Evolutionary conservation across 2,113 vertebrate genomes (phyloP).

Genomic region (Odobenus rosmarus): DNA sequence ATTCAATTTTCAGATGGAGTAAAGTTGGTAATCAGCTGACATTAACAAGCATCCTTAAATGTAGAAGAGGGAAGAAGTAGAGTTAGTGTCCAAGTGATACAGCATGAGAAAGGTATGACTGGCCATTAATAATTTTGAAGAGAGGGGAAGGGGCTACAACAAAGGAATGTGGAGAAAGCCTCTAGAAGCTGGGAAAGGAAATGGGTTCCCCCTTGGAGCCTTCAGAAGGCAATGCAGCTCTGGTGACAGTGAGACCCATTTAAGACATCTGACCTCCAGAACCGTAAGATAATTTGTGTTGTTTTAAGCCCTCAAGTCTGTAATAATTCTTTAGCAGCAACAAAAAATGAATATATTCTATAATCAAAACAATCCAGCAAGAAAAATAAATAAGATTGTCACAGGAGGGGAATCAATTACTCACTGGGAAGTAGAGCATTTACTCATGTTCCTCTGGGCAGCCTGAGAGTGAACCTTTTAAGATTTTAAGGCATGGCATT

Average conservation of each 20-base stretch:
- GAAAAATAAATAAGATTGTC: not conserved
- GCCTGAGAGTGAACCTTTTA: not conserved
- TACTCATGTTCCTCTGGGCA: not conserved
- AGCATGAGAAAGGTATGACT: not conserved
- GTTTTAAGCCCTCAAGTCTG: not conserved
- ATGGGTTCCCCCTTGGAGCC: not conserved
- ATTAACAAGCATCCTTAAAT: not conserved
- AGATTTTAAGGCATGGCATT: not conserved
- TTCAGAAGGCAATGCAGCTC: not conserved
- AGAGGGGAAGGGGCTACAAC: not conserved
- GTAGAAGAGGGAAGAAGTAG: not conserved
- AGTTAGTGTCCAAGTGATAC: not conserved
- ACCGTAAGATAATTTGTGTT: not conserved
- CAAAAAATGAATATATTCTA: not conserved
- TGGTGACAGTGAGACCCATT: not conserved
- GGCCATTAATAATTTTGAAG: not conserved
- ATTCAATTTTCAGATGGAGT: not conserved
- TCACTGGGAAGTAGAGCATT: not conserved
- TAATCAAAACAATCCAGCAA: constrained; percentile 3
- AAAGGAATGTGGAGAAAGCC: not conserved
- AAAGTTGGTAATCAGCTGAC: not conserved
- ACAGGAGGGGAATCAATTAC: not conserved
- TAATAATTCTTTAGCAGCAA: not conserved
- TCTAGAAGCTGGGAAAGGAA: not conserved
- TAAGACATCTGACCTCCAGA: not conserved